Percentiles rank a stretch among this genome's conserved stretches.
Evolutionary conservation across 2,797 vertebrate species (phyloP).

Genomic region (Phylloscopus collybita): DNA sequence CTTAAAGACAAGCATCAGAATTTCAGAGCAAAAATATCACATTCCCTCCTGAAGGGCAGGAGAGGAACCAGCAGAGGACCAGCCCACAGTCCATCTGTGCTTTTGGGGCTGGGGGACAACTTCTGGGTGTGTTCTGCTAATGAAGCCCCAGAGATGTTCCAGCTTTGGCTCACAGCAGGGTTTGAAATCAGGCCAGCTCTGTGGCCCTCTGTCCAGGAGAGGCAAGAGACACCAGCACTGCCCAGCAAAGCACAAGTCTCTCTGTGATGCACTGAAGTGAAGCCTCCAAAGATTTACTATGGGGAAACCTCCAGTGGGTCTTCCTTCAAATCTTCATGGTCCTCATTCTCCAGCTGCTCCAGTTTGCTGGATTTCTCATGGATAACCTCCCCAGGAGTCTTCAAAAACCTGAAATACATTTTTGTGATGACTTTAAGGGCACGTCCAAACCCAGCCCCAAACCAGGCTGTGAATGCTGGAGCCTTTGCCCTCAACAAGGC

Average conservation of each 20-base stretch:
- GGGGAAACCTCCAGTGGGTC: constrained; percentile 78
- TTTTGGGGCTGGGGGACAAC: not conserved
- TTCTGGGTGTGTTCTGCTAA: not conserved
- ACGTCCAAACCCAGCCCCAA: not conserved
- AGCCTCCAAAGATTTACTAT: not conserved
- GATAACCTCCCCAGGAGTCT: constrained; percentile 81
- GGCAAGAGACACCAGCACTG: not conserved
- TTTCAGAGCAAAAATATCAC: not conserved
- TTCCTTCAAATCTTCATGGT: constrained; percentile 74
- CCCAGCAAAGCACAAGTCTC: not conserved
- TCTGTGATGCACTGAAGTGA: not conserved
- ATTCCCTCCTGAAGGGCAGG: not conserved
- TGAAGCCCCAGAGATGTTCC: not conserved
- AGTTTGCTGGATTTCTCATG: constrained; percentile 69
- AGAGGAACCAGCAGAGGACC: not conserved
- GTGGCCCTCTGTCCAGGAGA: not conserved
- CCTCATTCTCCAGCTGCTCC: constrained; percentile 72
- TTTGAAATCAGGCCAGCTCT: not conserved
- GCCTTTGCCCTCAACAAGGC: not conserved
- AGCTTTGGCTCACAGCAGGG: not conserved
- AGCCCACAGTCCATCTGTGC: rapidly evolving
- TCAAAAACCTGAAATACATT: constrained; percentile 82
- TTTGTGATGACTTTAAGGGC: not conserved
- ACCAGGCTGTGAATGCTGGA: not conserved
- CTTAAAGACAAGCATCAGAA: not conserved